Base-by-base conservation (phyloP, 2,888 invertebrate species). In the Cryptus armator region DNA sequence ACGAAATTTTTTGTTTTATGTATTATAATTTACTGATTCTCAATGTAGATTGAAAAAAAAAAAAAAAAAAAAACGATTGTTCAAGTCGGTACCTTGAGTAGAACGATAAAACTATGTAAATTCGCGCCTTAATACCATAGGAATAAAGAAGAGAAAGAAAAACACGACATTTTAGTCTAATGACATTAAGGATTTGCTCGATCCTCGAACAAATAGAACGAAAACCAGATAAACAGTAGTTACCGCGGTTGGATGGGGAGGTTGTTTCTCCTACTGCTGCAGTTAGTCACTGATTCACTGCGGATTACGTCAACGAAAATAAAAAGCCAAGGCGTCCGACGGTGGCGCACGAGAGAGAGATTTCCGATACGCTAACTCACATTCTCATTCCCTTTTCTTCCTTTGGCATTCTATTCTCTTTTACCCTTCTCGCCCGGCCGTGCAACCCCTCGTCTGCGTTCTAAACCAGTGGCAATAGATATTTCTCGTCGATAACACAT, bases 401-500 rank as follows among this genome's bases (percentile, higher is more conserved):
- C 77, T 24, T 46, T 51, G 29, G 19, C 46, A 48, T 67, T 75
- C 53, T 56, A 59, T 59, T 76, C 68, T 59, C 59, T 59, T 37
- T 71, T 56, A 43, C 43, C 66, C 37, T 24, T 59, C 68, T 43
- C 68, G 56, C 75, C 14, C 43, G 53, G 37, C 84, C 68, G 29
- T 37, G 29, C 67, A 48, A 9, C 46, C 51, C 51, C 51, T 19
- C 56, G 56, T 53, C 77, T 56, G 10, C 32, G 71, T 59, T 37
- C 24, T 43, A 24, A 48, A 29, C 67, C 53, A 72, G 72, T 53
- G 76, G 81, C 81, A 76, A 76, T 81, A 75, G 80, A 85, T 85
- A 86, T 88, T 86, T 84, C 83, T 86, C 79, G 71, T 84, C 81
- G 75, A 75, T 56, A 85, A 81, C 87, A 87, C 87, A 88, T 83